Evolutionary conservation across 2,113 vertebrate species (phyloP).

Genomic region (Globicephala melas): DNA sequence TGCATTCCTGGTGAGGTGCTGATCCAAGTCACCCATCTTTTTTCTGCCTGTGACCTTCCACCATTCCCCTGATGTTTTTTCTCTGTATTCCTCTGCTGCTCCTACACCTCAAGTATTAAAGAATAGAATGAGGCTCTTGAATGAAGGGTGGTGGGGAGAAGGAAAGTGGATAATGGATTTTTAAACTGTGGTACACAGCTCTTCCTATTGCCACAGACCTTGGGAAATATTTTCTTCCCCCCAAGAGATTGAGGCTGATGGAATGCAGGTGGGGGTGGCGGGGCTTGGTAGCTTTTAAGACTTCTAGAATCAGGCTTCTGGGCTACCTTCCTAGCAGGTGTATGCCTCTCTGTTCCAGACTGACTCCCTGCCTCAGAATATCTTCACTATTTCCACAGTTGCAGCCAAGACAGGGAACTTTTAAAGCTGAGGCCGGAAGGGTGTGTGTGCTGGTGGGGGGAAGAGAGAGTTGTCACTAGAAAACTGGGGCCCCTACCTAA

Average conservation of each 20-base stretch:
- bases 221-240: neutral
- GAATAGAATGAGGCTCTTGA: neutral
- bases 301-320: neutral
- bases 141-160: neutral
- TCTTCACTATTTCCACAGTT: slow-evolving; percentile 54
- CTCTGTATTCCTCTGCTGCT: neutral
- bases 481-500: slow-evolving; percentile 32
- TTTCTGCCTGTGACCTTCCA: neutral
- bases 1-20: neutral
- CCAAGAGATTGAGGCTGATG: neutral
- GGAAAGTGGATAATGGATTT: neutral
- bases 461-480: neutral
- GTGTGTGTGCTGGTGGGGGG: neutral
- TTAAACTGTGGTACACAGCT: neutral
- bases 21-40: neutral
- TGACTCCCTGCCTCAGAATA: neutral
- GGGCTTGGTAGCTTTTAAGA: neutral
- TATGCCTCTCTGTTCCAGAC: neutral
- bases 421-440: slow-evolving; percentile 38
- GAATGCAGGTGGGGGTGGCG: neutral
- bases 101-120: slow-evolving; percentile 1
- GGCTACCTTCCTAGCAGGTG: neutral
- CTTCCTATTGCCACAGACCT: neutral
- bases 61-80: neutral
- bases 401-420: slow-evolving; percentile 40